These are phyloP conservation scores for Oxycera nigricornis DNA, from an alignment of 2,888 invertebrate genomes.

Conservation along the genomic window DNA sequence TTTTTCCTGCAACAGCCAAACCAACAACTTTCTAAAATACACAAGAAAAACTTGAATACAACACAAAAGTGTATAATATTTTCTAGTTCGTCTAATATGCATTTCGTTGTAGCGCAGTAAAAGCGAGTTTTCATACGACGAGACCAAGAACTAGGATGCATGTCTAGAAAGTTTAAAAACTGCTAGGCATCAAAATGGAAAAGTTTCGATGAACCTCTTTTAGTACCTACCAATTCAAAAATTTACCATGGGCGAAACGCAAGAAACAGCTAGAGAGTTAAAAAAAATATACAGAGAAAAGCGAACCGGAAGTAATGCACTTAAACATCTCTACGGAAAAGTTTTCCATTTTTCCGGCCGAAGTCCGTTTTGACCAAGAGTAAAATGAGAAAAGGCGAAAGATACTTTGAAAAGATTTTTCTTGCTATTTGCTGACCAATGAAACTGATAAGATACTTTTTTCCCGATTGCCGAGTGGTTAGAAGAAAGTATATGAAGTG, in stretches of 20 bases:
- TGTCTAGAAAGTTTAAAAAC: constrained; percentile 35
- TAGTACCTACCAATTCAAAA: constrained; percentile 14
- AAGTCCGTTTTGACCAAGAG: constrained; percentile 2
- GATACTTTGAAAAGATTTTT: constrained; percentile 12
- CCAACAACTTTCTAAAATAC: no score
- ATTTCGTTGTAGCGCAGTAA: not conserved
- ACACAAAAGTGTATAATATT: not conserved
- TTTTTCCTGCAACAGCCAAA: not conserved
- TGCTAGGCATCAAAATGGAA: constrained; percentile 36
- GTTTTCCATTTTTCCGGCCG: constrained; percentile 5
- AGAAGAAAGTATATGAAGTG: not conserved
- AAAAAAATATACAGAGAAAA: not conserved
- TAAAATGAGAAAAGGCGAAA: not conserved
- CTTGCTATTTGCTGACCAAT: not conserved
- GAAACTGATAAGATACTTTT: not conserved
- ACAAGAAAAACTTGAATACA: not conserved
- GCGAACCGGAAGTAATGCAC: constrained; percentile 34
- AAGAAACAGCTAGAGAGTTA: not conserved
- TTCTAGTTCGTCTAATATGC: not conserved
- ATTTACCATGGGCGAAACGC: not conserved
- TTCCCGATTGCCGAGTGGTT: not conserved
- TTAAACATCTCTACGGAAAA: constrained; percentile 30
- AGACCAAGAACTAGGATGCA: not conserved
- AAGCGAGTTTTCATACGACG: no score
- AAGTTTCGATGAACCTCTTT: constrained; percentile 32